A percentile compares a stretch with the other conserved stretches of the same genome.
Evolutionary conservation across 2,797 vertebrate genomes (phyloP).

Genomic region (Notoglanidium macrostoma): DNA sequence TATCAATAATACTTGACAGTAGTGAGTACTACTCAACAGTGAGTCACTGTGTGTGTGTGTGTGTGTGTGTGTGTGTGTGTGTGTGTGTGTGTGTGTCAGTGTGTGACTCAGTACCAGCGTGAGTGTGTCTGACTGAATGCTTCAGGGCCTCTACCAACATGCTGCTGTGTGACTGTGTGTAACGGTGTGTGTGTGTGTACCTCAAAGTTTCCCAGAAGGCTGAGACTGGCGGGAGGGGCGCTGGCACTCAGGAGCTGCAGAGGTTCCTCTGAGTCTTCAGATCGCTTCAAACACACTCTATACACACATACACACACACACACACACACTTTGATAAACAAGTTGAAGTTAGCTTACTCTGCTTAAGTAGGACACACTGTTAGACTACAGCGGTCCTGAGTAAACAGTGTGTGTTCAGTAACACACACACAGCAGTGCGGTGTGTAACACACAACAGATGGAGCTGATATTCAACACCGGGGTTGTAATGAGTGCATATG

Average conservation of each 20-base stretch:
- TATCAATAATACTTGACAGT: slow-evolving; percentile 28
- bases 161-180: slow-evolving; percentile 7
- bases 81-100: slow-evolving; percentile 1
- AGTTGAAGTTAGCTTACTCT: not conserved
- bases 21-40: slow-evolving; percentile 20
- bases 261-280: slow-evolving; percentile 78
- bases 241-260: slow-evolving; percentile 90
- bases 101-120: slow-evolving; percentile 16
- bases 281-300: slow-evolving; percentile 86
- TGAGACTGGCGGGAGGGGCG: slow-evolving; percentile 92
- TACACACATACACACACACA: slow-evolving; percentile 50
- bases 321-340: slow-evolving; percentile 17
- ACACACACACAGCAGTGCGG: not conserved
- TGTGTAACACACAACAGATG: slow-evolving; percentile 27
- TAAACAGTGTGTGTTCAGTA: not conserved
- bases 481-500: slow-evolving; percentile 1
- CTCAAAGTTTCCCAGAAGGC: slow-evolving; percentile 99
- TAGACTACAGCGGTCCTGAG: not conserved
- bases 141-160: not conserved
- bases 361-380: not conserved
- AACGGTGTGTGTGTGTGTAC: slow-evolving; percentile 68
- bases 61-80: slow-evolving; percentile 4
- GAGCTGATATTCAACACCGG: slow-evolving; percentile 17
- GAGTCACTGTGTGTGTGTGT: slow-evolving; percentile 31
- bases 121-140: not conserved